Percentiles rank a stretch among this genome's conserved stretches.
Conservation (phyloP, 2,797 vertebrate species). For the Antrozous pallidus region DNA sequence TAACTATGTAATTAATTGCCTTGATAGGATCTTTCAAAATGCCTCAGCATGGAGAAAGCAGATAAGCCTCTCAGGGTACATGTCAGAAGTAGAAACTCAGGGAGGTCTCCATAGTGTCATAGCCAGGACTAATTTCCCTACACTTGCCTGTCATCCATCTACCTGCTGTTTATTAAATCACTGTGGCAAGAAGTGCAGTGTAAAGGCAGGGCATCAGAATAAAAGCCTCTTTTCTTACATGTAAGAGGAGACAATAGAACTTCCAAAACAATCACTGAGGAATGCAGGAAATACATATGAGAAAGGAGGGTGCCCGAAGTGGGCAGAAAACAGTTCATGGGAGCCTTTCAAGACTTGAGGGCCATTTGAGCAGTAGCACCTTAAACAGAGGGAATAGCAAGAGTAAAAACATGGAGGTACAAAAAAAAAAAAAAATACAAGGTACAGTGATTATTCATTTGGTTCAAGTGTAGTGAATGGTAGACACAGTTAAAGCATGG, state of each 20-base stretch:
- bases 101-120: background rate
- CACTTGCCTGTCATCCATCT: background rate
- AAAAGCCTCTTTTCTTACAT: background rate
- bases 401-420: background rate
- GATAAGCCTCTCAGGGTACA: background rate
- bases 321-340: background rate
- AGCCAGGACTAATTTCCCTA: background rate
- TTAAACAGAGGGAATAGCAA: background rate
- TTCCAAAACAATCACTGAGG: background rate
- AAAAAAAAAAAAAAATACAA: background rate
- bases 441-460: background rate
- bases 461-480: background rate
- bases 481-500: background rate
- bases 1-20: background rate
- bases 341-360: background rate
- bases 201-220: background rate
- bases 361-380: background rate
- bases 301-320: background rate
- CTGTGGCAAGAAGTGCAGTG: background rate
- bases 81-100: background rate
- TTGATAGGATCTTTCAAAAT: background rate
- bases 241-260: background rate
- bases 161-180: background rate
- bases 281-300: background rate
- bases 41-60: background rate